These are phyloP conservation scores for Andrena trimmerana DNA, from an alignment of 2,888 invertebrate genomes.

Conservation along the genomic window DNA sequence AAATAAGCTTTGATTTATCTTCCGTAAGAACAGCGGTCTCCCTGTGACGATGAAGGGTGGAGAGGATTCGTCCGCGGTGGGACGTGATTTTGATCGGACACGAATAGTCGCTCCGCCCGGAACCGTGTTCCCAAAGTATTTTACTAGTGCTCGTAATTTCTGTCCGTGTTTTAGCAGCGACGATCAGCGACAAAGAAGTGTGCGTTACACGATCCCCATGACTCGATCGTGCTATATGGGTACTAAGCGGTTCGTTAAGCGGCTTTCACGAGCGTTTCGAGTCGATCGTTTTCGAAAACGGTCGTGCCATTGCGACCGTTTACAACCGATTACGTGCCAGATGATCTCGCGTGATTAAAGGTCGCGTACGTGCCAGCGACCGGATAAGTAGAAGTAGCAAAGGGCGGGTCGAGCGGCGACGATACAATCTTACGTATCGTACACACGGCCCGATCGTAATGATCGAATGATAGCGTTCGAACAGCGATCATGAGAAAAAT, in stretches of 20 bases:
- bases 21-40: neutral
- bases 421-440: constrained; percentile 35
- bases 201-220: constrained; percentile 16
- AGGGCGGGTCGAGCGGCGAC: constrained; percentile 10
- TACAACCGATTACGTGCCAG: constrained; percentile 54
- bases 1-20: constrained; percentile 26
- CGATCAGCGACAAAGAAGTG: constrained; percentile 26
- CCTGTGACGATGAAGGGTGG: too few relatives aligned
- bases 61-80: neutral
- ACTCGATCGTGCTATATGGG: constrained; percentile 39
- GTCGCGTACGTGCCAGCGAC: constrained; percentile 16
- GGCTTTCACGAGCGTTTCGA: constrained; percentile 37
- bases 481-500: constrained; percentile 27
- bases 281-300: constrained; percentile 35
- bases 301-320: constrained; percentile 33
- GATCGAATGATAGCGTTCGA: constrained; percentile 41
- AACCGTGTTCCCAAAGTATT: constrained; percentile 13
- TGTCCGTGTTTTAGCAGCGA: constrained; percentile 14
- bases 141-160: constrained; percentile 26
- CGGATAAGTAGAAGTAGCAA: constrained; percentile 14
- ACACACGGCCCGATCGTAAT: constrained; percentile 28
- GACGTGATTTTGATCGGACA: constrained; percentile 39
- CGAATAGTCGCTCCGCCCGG: constrained; percentile 9
- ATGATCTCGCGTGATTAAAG: constrained; percentile 52
- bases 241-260: constrained; percentile 58